Evolutionary conservation across 2,888 invertebrate species (phyloP).

Genomic region (Heliconius aoede): DNA sequence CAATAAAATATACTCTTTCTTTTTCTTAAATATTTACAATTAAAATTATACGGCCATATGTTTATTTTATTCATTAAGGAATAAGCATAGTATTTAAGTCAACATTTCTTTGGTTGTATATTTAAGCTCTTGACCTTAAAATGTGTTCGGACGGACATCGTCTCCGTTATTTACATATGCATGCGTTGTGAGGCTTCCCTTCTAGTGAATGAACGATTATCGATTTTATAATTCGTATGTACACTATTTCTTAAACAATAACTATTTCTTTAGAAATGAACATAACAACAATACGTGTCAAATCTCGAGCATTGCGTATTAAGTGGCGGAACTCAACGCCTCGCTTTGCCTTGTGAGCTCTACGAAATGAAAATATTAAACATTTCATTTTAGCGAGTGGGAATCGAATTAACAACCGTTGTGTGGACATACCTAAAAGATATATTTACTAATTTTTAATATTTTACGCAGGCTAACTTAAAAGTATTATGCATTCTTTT

Average conservation of each 20-base stretch:
- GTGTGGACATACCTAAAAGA: background rate
- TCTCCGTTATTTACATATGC: constrained; percentile 31
- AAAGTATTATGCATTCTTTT: background rate
- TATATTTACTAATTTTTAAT: background rate
- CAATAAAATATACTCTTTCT: background rate
- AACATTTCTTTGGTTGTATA: background rate
- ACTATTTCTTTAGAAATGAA: background rate
- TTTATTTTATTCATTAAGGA: constrained; percentile 7
- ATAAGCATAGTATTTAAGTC: background rate
- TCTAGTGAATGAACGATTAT: constrained; percentile 16
- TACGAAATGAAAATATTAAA: too few species aligned
- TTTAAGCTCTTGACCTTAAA: constrained; percentile 25
- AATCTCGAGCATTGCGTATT: too few species aligned
- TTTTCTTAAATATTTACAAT: background rate
- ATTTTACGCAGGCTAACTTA: background rate
- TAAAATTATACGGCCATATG: background rate
- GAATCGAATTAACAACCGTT: too few species aligned
- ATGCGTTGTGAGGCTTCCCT: constrained; percentile 15
- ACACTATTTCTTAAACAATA: too few species aligned
- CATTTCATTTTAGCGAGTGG: too few species aligned
- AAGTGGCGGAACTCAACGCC: too few species aligned
- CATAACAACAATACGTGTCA: too few species aligned
- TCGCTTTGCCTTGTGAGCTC: too few species aligned
- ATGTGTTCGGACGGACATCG: constrained; percentile 30
- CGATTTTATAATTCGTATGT: constrained; percentile 22